Percentiles rank a stretch among this genome's conserved stretches.
These are phyloP conservation scores for Ceratosolen fusciceps DNA, from an alignment of 1,140 invertebrate genomes.

Conservation along the genomic window DNA sequence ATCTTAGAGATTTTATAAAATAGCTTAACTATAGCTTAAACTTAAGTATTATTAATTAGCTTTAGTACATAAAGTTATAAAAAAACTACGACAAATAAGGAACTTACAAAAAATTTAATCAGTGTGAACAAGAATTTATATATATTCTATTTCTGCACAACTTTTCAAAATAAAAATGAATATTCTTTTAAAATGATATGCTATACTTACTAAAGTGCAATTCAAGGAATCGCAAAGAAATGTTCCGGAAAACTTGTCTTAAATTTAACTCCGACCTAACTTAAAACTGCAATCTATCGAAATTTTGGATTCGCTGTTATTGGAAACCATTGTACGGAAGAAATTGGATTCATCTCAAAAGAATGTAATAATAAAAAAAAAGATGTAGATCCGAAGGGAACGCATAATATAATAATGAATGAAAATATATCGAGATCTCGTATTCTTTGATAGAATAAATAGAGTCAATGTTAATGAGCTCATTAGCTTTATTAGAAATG, in stretches of 20 bases:
- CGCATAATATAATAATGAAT: neutral
- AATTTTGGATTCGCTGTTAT: neutral
- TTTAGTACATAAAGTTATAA: no score
- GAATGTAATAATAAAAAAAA: neutral
- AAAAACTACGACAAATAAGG: no score
- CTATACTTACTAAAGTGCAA: neutral
- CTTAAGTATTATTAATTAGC: no score
- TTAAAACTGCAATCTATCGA: neutral
- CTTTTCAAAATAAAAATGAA: neutral
- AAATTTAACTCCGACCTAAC: neutral
- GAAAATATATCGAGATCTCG: constrained; percentile 8
- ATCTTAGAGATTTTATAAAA: no score
- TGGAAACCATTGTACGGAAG: neutral
- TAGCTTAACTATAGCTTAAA: no score
- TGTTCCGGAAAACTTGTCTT: neutral
- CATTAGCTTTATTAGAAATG: neutral
- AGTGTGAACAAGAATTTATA: neutral
- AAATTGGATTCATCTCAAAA: neutral
- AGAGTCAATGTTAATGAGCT: neutral
- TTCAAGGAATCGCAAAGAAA: neutral
- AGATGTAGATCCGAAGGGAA: neutral
- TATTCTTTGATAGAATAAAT: neutral
- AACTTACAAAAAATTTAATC: no score
- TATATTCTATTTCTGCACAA: neutral
- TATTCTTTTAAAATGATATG: neutral